Percentiles rank a stretch among this genome's conserved stretches.
Conservation (phyloP, 2,888 invertebrate genomes). For the Cheilosia impressa region DNA sequence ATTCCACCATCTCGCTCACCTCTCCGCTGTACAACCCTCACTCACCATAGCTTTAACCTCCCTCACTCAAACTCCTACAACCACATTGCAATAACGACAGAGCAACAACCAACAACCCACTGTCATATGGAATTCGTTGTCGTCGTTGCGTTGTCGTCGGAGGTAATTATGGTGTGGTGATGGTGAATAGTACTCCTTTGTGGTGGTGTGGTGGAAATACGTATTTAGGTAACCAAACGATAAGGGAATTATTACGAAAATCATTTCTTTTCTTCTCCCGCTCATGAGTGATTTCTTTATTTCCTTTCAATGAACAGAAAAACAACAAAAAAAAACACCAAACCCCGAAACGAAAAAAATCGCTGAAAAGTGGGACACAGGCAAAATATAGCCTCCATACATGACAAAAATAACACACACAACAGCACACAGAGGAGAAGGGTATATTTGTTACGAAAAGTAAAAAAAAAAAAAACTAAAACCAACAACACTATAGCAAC, state of each 20-base stretch:
- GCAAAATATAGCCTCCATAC: slow-evolving; percentile 55
- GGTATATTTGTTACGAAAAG: slow-evolving; percentile 70
- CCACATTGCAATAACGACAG: slow-evolving; percentile 44
- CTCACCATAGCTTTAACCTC: slow-evolving; percentile 1
- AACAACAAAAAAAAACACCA: slow-evolving; percentile 37
- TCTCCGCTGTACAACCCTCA: slow-evolving; percentile 24
- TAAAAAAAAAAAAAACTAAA: not conserved
- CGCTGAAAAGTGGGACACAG: slow-evolving; percentile 61
- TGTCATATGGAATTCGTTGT: slow-evolving; percentile 38
- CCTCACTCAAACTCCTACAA: slow-evolving; percentile 47
- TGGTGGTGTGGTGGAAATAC: slow-evolving; percentile 51
- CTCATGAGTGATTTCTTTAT: slow-evolving; percentile 42
- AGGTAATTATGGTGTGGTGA: slow-evolving; percentile 44
- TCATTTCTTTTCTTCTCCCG: slow-evolving; percentile 46
- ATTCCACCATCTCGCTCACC: slow-evolving; percentile 56
- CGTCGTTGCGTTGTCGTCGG: not conserved
- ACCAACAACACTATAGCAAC: slow-evolving; percentile 45
- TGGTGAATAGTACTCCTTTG: slow-evolving; percentile 36
- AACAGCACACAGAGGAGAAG: slow-evolving; percentile 48
- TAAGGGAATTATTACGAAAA: slow-evolving; percentile 67
- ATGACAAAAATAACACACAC: slow-evolving; percentile 56
- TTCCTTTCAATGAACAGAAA: slow-evolving; percentile 41
- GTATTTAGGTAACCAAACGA: slow-evolving; percentile 57
- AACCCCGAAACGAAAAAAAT: slow-evolving; percentile 58
- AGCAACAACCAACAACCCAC: slow-evolving; percentile 64